These are phyloP conservation scores for Cacatua alba DNA, from an alignment of 2,113 vertebrate species.

Conservation along the genomic window DNA sequence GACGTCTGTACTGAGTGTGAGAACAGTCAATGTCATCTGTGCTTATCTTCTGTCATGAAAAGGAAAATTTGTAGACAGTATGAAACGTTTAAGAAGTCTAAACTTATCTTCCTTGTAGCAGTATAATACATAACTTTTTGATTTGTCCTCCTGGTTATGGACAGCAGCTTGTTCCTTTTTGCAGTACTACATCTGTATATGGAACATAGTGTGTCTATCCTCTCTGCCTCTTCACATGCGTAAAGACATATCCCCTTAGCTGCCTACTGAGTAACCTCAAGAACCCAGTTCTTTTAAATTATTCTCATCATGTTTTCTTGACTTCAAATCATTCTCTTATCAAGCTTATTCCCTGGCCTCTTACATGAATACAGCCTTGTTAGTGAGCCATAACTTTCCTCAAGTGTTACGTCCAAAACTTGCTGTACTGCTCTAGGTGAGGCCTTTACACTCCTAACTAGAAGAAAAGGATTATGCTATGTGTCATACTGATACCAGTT, in stretches of 20 bases:
- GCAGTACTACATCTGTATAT: background rate
- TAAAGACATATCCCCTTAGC: background rate
- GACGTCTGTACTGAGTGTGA: background rate
- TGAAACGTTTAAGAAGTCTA: background rate
- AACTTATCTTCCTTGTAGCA: background rate
- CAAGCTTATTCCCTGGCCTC: background rate
- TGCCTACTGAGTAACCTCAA: background rate
- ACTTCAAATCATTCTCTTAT: background rate
- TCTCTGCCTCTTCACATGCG: accelerated
- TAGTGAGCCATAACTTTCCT: background rate
- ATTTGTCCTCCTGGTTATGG: background rate
- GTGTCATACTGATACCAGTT: background rate
- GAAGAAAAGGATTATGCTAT: background rate
- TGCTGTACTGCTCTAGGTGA: background rate
- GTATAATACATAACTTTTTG: background rate
- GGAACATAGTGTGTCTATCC: background rate
- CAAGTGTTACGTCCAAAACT: background rate
- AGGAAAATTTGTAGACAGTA: background rate
- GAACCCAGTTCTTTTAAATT: background rate
- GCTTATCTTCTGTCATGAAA: background rate
- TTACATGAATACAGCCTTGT: background rate
- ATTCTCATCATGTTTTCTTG: background rate
- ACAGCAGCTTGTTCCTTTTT: background rate
- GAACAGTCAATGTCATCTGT: background rate
- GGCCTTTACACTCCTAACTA: background rate